Evolutionary conservation across 2,113 vertebrate genomes (phyloP).

Genomic region (Paradisaea rubra): DNA sequence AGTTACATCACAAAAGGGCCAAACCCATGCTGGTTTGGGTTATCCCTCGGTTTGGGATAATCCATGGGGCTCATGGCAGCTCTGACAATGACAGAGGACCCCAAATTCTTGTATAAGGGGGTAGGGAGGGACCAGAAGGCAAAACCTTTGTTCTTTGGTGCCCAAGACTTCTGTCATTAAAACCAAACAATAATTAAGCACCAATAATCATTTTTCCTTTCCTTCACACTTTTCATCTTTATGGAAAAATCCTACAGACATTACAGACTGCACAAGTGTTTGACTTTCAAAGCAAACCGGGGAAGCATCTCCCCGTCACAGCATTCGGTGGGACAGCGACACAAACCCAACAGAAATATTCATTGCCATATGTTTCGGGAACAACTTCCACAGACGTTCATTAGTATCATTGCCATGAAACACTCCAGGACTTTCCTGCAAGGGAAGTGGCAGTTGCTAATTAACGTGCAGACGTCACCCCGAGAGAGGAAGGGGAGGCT

Average conservation of each 20-base stretch:
- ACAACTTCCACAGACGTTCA: constrained; percentile 12
- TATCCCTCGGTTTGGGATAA: not conserved
- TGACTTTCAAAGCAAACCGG: not conserved
- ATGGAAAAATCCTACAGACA: constrained; percentile 9
- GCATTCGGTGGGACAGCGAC: not conserved
- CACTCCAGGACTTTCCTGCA: constrained; percentile 2
- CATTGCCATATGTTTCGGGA: constrained; percentile 38
- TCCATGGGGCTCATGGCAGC: not conserved
- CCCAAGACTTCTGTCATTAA: not conserved
- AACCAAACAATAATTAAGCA: not conserved
- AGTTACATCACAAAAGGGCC: not conserved
- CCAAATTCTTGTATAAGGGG: too few species aligned
- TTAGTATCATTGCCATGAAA: not conserved
- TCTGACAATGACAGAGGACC: not conserved
- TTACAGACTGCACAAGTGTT: not conserved
- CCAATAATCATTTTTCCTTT: not conserved
- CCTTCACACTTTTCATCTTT: not conserved
- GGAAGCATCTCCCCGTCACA: not conserved
- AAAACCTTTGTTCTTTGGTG: not conserved
- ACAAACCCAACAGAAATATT: constrained; percentile 38
- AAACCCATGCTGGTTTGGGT: not conserved
- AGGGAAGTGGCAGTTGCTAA: constrained; percentile 35
- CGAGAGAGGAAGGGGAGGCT: not conserved
- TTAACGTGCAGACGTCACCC: not conserved
- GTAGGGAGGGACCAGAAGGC: not conserved